These are phyloP conservation scores for Xerus rutilus DNA, from an alignment of 2,797 vertebrate species.

Conservation along the genomic window DNA sequence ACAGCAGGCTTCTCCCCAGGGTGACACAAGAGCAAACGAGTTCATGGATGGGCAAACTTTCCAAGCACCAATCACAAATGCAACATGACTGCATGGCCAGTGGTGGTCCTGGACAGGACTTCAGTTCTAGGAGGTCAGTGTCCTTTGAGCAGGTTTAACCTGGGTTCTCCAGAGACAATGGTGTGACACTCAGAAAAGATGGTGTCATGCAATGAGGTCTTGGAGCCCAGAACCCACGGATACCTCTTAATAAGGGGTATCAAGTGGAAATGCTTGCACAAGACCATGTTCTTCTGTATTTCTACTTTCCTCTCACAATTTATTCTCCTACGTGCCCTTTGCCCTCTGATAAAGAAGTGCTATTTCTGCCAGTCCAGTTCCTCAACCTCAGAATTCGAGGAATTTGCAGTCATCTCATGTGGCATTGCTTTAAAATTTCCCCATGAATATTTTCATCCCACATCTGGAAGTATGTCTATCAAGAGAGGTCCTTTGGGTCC, in stretches of 20 bases:
- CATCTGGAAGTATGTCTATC: neutral
- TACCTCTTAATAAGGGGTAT: neutral
- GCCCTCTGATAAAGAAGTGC: neutral
- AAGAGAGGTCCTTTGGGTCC: neutral
- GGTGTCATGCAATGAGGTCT: too few relatives aligned
- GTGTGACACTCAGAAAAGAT: neutral
- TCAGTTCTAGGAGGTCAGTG: neutral
- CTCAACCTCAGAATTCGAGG: slow-evolving; percentile 72
- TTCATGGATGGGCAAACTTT: neutral
- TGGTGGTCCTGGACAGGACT: neutral
- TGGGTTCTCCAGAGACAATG: neutral
- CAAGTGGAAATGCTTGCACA: neutral
- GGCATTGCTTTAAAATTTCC: slow-evolving; percentile 21
- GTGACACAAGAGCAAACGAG: neutral
- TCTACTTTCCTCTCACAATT: slow-evolving; percentile 57
- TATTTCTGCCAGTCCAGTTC: slow-evolving; percentile 61
- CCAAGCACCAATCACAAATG: neutral
- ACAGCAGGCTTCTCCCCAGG: neutral
- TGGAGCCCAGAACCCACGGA: neutral
- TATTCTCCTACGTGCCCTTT: slow-evolving; percentile 39
- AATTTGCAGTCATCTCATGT: slow-evolving; percentile 60
- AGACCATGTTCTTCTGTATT: slow-evolving; percentile 16
- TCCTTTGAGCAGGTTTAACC: neutral
- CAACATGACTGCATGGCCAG: neutral
- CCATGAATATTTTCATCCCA: neutral